Evolutionary conservation across 2,113 vertebrate genomes (phyloP).

Genomic region (Carassius carassius): DNA sequence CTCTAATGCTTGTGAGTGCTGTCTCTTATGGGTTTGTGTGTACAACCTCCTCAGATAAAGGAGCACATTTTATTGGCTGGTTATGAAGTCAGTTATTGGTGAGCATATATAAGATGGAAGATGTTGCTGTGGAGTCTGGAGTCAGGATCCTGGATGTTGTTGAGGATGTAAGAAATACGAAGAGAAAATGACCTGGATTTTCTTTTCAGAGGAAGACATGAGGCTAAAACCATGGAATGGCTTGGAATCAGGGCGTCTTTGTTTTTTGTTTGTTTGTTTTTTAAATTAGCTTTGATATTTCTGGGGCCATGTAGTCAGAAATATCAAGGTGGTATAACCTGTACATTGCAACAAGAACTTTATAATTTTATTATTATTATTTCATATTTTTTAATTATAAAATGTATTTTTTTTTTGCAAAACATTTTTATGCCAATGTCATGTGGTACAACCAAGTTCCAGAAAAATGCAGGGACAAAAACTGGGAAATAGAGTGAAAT

Average conservation of each 20-base stretch:
- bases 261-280: background rate
- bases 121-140: conserved; percentile 67
- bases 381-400: background rate
- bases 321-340: background rate
- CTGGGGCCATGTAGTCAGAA: background rate
- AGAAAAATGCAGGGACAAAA: background rate
- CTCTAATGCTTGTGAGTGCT: conserved; percentile 55
- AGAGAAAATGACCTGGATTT: background rate
- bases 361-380: background rate
- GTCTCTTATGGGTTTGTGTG: conserved; percentile 66
- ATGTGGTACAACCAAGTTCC: background rate
- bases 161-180: background rate
- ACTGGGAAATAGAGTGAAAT: background rate
- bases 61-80: conserved; percentile 67
- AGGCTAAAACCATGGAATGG: background rate
- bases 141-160: background rate
- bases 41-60: conserved; percentile 53
- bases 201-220: background rate
- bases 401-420: too few relatives aligned
- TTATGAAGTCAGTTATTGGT: conserved; percentile 50
- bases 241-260: background rate
- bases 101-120: conserved; percentile 50
- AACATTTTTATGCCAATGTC: too few relatives aligned
- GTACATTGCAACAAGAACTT: background rate
- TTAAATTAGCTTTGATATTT: background rate